Conservation (phyloP, 2,113 vertebrate genomes). For the Phyllostomus discolor region DNA sequence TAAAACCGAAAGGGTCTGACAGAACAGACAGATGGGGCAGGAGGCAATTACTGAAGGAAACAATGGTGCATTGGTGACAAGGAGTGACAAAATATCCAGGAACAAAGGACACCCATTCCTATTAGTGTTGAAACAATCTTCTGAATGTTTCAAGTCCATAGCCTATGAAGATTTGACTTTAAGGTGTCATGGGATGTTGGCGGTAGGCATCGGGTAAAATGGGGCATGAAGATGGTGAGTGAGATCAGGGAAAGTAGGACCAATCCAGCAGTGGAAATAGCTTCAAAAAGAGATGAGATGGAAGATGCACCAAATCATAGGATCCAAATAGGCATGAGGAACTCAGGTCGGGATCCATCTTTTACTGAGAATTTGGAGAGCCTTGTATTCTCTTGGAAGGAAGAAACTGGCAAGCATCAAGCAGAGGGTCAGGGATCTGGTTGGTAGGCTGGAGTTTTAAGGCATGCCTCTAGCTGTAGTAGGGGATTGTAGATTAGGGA, state of each 20-base stretch:
- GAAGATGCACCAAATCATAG: not conserved
- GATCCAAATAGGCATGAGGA: not conserved
- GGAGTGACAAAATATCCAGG: not conserved
- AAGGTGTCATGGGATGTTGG: not conserved
- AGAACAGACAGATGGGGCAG: not conserved
- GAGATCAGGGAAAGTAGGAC: not conserved
- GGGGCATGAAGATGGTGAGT: not conserved
- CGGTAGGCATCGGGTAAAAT: not conserved
- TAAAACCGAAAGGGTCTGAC: not conserved
- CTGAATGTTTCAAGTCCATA: not conserved
- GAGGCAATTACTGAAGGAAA: not conserved
- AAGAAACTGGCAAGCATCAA: not conserved
- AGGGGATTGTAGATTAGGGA: not conserved
- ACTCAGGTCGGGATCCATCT: too few species aligned
- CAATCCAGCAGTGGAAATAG: not conserved
- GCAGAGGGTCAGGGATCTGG: not conserved
- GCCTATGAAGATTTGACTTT: not conserved
- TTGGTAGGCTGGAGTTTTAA: not conserved
- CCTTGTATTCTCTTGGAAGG: not conserved
- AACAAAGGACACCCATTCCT: not conserved
- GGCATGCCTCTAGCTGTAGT: not conserved
- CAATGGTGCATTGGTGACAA: not conserved
- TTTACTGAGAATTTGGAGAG: not conserved
- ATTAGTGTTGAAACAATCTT: not conserved
- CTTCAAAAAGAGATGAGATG: not conserved